Evolutionary conservation across 2,113 vertebrate species (phyloP).

Genomic region (Ibidorhyncha struthersii): DNA sequence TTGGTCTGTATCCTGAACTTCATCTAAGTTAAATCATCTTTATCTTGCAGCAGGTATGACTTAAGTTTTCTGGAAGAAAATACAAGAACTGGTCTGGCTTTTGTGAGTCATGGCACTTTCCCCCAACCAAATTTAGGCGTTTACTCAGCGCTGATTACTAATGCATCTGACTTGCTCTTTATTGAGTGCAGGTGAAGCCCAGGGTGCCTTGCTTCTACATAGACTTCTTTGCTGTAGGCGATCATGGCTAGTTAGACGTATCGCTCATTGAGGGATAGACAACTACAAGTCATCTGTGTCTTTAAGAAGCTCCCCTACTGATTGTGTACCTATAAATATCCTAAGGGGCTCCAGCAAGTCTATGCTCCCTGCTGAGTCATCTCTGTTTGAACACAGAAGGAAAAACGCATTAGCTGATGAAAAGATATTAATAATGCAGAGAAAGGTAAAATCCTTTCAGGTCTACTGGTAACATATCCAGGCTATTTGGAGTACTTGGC

Average conservation of each 20-base stretch:
- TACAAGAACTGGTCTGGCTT: background rate
- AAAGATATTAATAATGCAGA: slow-evolving; percentile 32
- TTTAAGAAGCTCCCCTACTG: background rate
- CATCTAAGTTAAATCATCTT: background rate
- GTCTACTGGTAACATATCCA: background rate
- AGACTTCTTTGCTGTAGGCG: background rate
- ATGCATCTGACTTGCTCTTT: background rate
- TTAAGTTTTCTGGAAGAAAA: background rate
- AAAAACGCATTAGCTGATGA: background rate
- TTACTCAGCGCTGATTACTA: background rate
- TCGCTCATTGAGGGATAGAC: background rate
- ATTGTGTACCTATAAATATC: background rate
- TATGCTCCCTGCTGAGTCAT: background rate
- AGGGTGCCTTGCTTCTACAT: background rate
- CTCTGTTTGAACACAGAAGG: background rate
- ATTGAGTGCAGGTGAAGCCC: background rate
- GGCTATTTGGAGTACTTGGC: background rate
- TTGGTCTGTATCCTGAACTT: background rate
- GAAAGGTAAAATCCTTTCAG: background rate
- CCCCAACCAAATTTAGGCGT: background rate
- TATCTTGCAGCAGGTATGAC: background rate
- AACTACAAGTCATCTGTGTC: background rate
- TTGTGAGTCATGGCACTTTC: background rate
- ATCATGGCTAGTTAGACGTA: background rate
- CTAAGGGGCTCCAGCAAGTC: background rate